These are phyloP conservation scores for Caenorhabditis briggsae DNA, from an alignment of 1,140 invertebrate species.

Conservation along the genomic window DNA sequence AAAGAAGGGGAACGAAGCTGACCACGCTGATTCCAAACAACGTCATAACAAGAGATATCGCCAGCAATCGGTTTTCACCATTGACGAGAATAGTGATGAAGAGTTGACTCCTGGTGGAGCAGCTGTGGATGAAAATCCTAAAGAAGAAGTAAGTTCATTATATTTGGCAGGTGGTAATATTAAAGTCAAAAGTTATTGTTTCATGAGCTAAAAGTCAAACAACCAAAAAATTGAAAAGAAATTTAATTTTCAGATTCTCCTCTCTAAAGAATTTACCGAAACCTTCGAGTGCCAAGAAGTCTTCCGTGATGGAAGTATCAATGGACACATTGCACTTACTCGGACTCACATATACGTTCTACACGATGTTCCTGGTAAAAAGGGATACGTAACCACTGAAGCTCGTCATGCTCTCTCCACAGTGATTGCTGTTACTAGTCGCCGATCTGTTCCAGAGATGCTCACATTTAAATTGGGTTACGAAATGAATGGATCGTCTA, in stretches of 20 bases:
- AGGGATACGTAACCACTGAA: constrained; percentile 86
- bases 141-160: constrained; percentile 37
- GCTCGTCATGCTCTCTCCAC: constrained; percentile 87
- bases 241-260: constrained; percentile 21
- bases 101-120: constrained; percentile 8
- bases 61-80: constrained; percentile 56
- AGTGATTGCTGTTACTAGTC: constrained; percentile 95
- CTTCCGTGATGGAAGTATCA: constrained; percentile 81
- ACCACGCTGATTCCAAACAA: constrained; percentile 48
- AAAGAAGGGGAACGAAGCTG: neutral
- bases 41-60: constrained; percentile 54
- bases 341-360: constrained; percentile 89
- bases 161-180: neutral
- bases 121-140: constrained; percentile 17
- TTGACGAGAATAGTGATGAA: constrained; percentile 60
- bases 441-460: constrained; percentile 90
- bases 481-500: constrained; percentile 82
- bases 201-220: neutral
- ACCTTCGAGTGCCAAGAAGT: constrained; percentile 92
- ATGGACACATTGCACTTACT: constrained; percentile 88
- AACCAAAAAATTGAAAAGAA: neutral
- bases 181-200: no score
- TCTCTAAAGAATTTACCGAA: constrained; percentile 83
- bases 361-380: constrained; percentile 84
- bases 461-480: constrained; percentile 95